These are phyloP conservation scores for Harlomillsia oculata DNA, from an alignment of 1,140 invertebrate species.

Conservation along the genomic window DNA sequence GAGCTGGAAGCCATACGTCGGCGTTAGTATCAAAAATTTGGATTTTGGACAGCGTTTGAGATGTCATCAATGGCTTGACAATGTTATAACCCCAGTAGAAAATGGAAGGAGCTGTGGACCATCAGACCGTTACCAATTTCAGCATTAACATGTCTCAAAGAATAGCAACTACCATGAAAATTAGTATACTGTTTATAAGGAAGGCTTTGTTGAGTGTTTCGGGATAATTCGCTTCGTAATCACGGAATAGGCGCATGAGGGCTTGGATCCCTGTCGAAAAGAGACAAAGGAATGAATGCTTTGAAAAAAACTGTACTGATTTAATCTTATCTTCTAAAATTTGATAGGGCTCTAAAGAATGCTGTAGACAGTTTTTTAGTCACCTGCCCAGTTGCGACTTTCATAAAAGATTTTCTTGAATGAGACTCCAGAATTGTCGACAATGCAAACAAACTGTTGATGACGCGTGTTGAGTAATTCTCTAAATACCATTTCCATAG, in stretches of 20 bases:
- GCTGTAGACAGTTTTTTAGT: not conserved
- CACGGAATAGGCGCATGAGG: conserved; percentile 12
- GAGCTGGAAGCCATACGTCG: conserved; percentile 1
- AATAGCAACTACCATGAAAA: not conserved
- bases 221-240: conserved; percentile 19
- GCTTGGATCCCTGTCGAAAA: conserved; percentile 14
- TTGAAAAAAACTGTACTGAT: not conserved
- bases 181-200: conserved; percentile 17
- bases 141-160: not conserved
- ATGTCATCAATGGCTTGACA: conserved; percentile 17
- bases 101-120: conserved; percentile 1
- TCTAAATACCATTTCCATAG: conserved; percentile 16
- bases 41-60: conserved; percentile 13
- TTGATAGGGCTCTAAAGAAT: not conserved
- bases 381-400: conserved; percentile 14
- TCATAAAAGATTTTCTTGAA: conserved; percentile 12
- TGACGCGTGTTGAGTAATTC: conserved; percentile 14
- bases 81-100: conserved; percentile 26
- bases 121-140: not conserved
- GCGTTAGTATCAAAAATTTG: conserved; percentile 6
- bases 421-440: conserved; percentile 21
- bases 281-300: not conserved
- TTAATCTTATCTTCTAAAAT: not conserved
- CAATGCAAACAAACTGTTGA: conserved; percentile 27
- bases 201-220: conserved; percentile 20